Evolutionary conservation across 2,113 vertebrate species (phyloP).

Genomic region (Heterotis niloticus): DNA sequence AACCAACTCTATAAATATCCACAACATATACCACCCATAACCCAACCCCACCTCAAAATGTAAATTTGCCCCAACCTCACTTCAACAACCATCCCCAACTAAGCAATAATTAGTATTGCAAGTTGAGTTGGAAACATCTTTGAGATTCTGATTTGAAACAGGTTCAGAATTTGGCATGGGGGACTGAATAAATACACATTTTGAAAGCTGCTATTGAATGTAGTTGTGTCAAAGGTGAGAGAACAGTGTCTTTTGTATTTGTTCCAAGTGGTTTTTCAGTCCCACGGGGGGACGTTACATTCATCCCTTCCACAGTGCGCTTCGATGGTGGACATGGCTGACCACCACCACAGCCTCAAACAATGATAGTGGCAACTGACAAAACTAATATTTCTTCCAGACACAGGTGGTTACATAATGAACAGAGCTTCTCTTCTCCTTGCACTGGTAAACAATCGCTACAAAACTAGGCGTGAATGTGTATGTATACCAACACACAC

Average conservation of each 20-base stretch:
- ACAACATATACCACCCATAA: neutral
- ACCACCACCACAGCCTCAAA: conserved; percentile 34
- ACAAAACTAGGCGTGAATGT: conserved; percentile 27
- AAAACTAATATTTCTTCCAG: neutral
- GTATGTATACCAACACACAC: conserved; percentile 24
- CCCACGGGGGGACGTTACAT: conserved; percentile 64
- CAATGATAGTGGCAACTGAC: neutral
- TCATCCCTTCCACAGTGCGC: conserved; percentile 52
- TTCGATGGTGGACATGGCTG: conserved; percentile 33
- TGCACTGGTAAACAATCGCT: neutral
- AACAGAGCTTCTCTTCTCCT: conserved; percentile 10
- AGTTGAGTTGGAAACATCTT: neutral
- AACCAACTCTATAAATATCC: conserved; percentile 5
- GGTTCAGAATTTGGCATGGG: conserved; percentile 56
- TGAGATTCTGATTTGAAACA: conserved; percentile 35
- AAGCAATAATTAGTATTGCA: neutral
- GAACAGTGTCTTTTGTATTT: conserved; percentile 61
- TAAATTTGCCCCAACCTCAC: neutral
- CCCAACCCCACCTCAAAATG: neutral
- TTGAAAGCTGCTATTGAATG: conserved; percentile 54
- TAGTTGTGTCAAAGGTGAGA: conserved; percentile 44
- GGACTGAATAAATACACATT: conserved; percentile 68
- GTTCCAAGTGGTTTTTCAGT: conserved; percentile 62
- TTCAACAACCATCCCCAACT: neutral
- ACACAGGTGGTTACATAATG: conserved; percentile 43